phyloP scores from a whole-genome alignment of 1,140 invertebrate genomes.

The Drosophila saltans region DNA sequence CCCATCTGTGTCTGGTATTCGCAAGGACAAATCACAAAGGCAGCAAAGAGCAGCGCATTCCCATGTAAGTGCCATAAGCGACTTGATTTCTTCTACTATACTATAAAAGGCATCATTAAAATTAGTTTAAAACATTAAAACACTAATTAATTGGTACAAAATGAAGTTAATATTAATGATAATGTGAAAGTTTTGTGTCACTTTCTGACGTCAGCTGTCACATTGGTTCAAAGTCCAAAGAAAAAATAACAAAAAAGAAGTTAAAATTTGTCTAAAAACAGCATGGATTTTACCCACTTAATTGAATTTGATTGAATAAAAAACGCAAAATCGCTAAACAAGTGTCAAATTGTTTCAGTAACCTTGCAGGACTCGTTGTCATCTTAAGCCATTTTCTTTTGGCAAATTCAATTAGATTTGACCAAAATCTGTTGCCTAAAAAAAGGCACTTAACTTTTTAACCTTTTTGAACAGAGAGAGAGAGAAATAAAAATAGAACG shows the following conservation, averaged over 20 bases:
- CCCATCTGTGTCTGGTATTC: slow-evolving; percentile 1
- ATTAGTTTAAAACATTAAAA: not conserved
- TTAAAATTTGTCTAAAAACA: too few species aligned
- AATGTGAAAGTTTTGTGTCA: too few species aligned
- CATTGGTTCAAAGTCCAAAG: too few species aligned
- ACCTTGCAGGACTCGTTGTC: not conserved
- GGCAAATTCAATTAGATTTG: not conserved
- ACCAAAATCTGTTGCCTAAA: not conserved
- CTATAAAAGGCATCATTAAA: slow-evolving; percentile 1
- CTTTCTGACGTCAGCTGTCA: too few species aligned
- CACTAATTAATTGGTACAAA: not conserved
- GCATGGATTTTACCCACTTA: too few species aligned
- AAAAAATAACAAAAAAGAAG: too few species aligned
- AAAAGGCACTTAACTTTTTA: not conserved
- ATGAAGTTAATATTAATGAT: too few species aligned
- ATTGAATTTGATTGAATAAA: too few species aligned
- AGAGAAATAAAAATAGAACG: slow-evolving; percentile 15
- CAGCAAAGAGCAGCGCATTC: not conserved
- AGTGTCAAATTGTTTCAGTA: not conserved
- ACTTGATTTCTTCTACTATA: not conserved
- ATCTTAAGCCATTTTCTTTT: not conserved
- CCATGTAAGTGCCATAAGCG: not conserved
- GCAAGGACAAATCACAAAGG: slow-evolving; percentile 1
- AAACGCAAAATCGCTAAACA: not conserved
- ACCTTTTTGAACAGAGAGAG: not conserved